Evolutionary conservation across 2,113 vertebrate species (phyloP).

Genomic region (Ursus arctos): DNA sequence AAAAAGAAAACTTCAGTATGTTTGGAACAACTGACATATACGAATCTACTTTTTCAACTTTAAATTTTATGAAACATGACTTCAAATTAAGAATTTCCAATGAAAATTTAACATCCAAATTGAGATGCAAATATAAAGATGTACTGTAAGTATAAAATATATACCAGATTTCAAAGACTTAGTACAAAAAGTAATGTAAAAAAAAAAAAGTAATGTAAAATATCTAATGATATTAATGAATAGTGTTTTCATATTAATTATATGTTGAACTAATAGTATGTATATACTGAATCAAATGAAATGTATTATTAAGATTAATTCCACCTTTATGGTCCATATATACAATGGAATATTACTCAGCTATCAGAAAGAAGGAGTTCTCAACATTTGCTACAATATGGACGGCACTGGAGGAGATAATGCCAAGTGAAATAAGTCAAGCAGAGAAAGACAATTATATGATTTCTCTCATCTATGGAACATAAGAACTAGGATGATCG

Average conservation of each 20-base stretch:
- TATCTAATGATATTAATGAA: background rate
- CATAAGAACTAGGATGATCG: too few relatives aligned
- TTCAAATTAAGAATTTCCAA: background rate
- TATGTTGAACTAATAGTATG: background rate
- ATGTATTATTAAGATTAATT: background rate
- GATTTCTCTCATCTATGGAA: too few relatives aligned
- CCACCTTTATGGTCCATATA: too few relatives aligned
- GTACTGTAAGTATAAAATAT: background rate
- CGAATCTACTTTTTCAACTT: background rate
- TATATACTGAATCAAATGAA: background rate
- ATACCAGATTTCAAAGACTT: background rate
- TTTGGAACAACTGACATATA: background rate
- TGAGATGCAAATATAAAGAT: background rate
- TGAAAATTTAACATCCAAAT: background rate
- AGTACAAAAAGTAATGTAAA: background rate
- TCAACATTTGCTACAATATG: too few relatives aligned
- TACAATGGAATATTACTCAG: too few relatives aligned
- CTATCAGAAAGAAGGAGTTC: too few relatives aligned
- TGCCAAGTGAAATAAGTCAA: too few relatives aligned
- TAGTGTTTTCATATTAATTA: background rate
- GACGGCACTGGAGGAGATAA: too few relatives aligned
- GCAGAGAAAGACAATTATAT: too few relatives aligned
- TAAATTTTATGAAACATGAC: constrained; percentile 18
- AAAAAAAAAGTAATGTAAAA: background rate
- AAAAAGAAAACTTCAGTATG: background rate